Conservation (phyloP, 2,797 vertebrate species). For the Artibeus jamaicensis region DNA sequence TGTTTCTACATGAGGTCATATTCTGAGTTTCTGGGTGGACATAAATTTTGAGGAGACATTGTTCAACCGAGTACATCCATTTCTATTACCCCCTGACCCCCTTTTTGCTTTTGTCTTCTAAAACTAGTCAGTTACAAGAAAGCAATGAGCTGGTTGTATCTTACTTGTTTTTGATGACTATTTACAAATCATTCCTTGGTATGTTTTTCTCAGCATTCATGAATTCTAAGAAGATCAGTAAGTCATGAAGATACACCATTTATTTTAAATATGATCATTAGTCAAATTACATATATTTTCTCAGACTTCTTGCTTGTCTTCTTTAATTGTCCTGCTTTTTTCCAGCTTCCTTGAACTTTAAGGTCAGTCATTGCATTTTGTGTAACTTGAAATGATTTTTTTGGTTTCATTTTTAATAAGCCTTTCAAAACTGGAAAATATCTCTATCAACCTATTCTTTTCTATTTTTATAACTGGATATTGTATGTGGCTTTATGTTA, state of each 20-base stretch:
- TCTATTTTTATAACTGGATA: not conserved
- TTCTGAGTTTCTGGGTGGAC: not conserved
- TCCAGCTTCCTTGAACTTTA: slow-evolving; percentile 24
- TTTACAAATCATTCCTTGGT: slow-evolving; percentile 33
- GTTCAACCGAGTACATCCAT: not conserved
- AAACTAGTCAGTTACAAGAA: slow-evolving; percentile 26
- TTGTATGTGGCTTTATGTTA: not conserved
- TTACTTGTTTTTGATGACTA: slow-evolving; percentile 12
- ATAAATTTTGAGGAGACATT: not conserved
- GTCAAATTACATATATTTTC: slow-evolving; percentile 20
- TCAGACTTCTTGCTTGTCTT: slow-evolving; percentile 42
- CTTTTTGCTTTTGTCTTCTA: not conserved
- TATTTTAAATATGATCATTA: slow-evolving; percentile 46
- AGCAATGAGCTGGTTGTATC: not conserved
- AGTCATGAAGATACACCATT: slow-evolving; percentile 16
- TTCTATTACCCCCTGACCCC: not conserved
- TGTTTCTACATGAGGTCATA: not conserved
- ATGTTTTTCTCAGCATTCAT: slow-evolving; percentile 42
- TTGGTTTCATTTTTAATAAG: slow-evolving; percentile 46
- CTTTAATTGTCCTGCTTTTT: slow-evolving; percentile 55
- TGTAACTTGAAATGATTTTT: slow-evolving; percentile 14
- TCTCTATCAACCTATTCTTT: not conserved
- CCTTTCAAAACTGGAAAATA: slow-evolving; percentile 29
- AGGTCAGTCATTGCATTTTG: slow-evolving; percentile 57
- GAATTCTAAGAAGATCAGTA: slow-evolving; percentile 49